Evolutionary conservation across 2,888 invertebrate species (phyloP).

Genomic region (Atrina japonica): DNA sequence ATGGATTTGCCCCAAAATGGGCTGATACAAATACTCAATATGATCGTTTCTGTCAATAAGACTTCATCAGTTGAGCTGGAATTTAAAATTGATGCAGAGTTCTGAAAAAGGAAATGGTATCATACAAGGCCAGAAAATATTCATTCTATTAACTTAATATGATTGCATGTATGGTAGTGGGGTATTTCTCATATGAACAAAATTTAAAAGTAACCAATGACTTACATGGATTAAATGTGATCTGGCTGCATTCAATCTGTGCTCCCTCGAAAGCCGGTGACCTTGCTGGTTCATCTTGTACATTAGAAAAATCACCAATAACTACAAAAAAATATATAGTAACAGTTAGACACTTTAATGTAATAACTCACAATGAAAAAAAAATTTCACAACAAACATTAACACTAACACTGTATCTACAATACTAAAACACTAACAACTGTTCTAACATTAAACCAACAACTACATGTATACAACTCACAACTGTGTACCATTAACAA

Average conservation of each 20-base stretch:
- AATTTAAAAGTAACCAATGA: no score
- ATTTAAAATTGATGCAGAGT: neutral
- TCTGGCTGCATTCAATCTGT: slow-evolving; percentile 84
- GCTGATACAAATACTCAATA: no score
- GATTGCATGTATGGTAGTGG: no score
- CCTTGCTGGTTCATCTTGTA: slow-evolving; percentile 64
- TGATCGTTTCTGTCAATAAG: no score
- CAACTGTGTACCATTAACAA: no score
- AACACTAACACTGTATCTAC: neutral
- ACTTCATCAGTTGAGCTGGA: no score
- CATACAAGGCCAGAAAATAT: no score
- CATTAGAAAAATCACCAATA: slow-evolving; percentile 76
- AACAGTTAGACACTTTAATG: neutral
- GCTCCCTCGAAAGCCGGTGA: slow-evolving; percentile 64
- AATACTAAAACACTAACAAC: neutral
- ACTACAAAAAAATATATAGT: slow-evolving; percentile 54
- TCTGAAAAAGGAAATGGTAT: neutral
- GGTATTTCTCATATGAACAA: no score
- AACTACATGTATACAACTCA: no score
- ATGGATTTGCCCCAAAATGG: no score
- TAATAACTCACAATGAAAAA: no score
- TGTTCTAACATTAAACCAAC: no score
- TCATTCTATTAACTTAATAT: neutral
- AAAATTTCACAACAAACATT: neutral
- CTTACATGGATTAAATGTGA: slow-evolving; percentile 91